A percentile compares a stretch with the other conserved stretches of the same genome.
These are phyloP conservation scores for Drosophila bocqueti DNA, from an alignment of 1,140 invertebrate genomes.

Conservation along the genomic window DNA sequence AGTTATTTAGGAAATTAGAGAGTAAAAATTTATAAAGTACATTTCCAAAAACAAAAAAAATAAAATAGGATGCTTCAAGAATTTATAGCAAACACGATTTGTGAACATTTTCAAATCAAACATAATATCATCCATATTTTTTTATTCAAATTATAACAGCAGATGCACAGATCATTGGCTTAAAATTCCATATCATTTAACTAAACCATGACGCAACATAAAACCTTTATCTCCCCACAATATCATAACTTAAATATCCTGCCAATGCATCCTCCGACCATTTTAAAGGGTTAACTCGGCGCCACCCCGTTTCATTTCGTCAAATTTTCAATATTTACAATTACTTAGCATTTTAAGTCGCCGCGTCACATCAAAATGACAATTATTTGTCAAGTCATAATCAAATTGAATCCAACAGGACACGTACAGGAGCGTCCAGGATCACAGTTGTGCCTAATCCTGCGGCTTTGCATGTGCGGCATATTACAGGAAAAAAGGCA, in stretches of 20 bases:
- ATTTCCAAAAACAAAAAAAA: neutral
- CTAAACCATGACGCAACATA: slow-evolving; percentile 23
- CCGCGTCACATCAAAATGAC: slow-evolving; percentile 78
- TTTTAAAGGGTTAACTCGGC: slow-evolving; percentile 51
- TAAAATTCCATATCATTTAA: slow-evolving; percentile 2
- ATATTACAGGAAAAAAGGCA: slow-evolving; percentile 29
- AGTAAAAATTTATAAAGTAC: too few relatives aligned
- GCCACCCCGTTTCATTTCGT: slow-evolving; percentile 14
- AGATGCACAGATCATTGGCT: slow-evolving; percentile 5
- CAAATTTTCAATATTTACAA: slow-evolving; percentile 80
- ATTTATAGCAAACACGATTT: neutral
- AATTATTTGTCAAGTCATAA: slow-evolving; percentile 84
- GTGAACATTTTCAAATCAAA: neutral
- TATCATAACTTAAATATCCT: slow-evolving; percentile 17
- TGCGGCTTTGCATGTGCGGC: slow-evolving; percentile 74
- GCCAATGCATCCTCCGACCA: neutral
- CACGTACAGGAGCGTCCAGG: slow-evolving; percentile 35
- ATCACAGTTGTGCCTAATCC: slow-evolving; percentile 80
- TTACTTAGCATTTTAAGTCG: slow-evolving; percentile 81
- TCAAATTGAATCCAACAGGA: slow-evolving; percentile 67
- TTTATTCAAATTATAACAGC: neutral
- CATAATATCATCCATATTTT: too few relatives aligned
- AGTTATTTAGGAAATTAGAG: too few relatives aligned
- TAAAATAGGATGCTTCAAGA: too few relatives aligned
- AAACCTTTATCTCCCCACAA: slow-evolving; percentile 11